Evolutionary conservation across 2,888 invertebrate species (phyloP).

Genomic region (Timandra comae): DNA sequence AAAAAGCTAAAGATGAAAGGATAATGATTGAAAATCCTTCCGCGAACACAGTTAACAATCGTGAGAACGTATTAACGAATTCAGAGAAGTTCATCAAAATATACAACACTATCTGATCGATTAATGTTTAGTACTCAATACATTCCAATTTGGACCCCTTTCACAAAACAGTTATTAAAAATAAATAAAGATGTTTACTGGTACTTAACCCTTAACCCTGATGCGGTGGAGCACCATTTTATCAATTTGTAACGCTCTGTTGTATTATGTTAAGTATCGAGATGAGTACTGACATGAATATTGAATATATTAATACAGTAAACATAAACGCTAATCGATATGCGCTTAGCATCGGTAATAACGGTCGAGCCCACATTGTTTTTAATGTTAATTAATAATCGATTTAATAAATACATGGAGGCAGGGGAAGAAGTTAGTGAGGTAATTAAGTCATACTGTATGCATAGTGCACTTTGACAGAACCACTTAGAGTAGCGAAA

Average conservation of each 20-base stretch:
- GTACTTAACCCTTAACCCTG: constrained; percentile 61
- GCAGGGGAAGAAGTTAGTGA: too few species aligned
- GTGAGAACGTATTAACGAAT: constrained; percentile 42
- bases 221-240: constrained; percentile 27
- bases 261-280: constrained; percentile 29
- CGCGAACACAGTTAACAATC: constrained; percentile 33
- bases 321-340: constrained; percentile 16
- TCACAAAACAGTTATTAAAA: constrained; percentile 49
- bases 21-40: constrained; percentile 26
- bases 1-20: constrained; percentile 11
- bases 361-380: too few species aligned
- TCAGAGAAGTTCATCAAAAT: constrained; percentile 37
- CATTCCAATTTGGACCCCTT: constrained; percentile 43
- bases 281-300: constrained; percentile 12
- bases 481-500: constrained; percentile 52
- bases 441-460: constrained; percentile 5
- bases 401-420: too few species aligned
- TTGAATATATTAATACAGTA: constrained; percentile 26
- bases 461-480: constrained; percentile 32
- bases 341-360: too few species aligned
- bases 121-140: constrained; percentile 25
- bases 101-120: constrained; percentile 35
- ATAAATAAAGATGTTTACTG: constrained; percentile 63
- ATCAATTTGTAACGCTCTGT: constrained; percentile 50
- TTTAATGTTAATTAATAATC: too few species aligned